phyloP scores from a whole-genome alignment of 2,888 invertebrate genomes.

The Orchesella flavescens region DNA sequence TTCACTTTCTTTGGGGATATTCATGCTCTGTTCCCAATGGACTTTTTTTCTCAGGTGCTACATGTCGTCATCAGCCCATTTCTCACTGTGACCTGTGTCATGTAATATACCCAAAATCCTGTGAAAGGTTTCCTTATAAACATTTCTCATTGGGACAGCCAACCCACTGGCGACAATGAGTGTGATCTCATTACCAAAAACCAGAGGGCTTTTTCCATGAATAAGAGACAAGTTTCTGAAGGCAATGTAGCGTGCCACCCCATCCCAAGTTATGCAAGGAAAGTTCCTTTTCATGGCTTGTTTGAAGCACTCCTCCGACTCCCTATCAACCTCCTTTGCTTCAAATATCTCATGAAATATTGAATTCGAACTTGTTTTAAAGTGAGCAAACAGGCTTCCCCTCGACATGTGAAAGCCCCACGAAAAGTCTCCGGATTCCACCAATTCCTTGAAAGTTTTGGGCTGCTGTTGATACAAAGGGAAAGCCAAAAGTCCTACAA shows the following conservation, averaged over 20 bases:
- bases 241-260: constrained; percentile 42
- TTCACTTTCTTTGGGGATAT: too few species aligned
- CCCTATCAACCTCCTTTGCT: constrained; percentile 18
- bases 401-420: constrained; percentile 56
- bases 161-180: too few species aligned
- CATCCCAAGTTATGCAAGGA: too few species aligned
- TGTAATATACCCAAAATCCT: background rate
- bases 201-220: constrained; percentile 39
- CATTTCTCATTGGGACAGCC: background rate
- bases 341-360: constrained; percentile 31
- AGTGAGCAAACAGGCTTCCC: too few species aligned
- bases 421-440: too few species aligned
- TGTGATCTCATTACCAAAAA: constrained; percentile 36
- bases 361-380: constrained; percentile 38
- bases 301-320: constrained; percentile 51
- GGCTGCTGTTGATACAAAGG: too few species aligned
- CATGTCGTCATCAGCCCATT: constrained; percentile 7
- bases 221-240: constrained; percentile 44
- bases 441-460: constrained; percentile 46
- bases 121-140: constrained; percentile 6
- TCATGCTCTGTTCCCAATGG: constrained; percentile 10
- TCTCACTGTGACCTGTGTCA: constrained; percentile 14
- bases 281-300: constrained; percentile 29
- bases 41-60: constrained; percentile 12
- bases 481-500: constrained; percentile 47